A percentile compares a stretch with the other conserved stretches of the same genome.
Conservation (phyloP, 2,797 vertebrate species). For the Myoxocephalus aenaeus region DNA sequence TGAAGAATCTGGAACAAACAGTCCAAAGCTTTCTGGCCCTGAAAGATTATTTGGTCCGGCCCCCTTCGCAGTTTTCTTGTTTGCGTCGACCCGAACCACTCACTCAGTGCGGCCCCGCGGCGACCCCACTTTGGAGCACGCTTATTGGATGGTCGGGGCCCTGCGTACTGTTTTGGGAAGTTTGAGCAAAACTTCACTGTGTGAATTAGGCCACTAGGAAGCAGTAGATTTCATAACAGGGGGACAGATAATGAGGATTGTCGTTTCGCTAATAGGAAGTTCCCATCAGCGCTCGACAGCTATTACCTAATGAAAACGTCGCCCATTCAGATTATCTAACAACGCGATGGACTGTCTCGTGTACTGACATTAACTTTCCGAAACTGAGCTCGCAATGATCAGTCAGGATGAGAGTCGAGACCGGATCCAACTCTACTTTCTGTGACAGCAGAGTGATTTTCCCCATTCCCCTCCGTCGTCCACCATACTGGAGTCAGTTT, state of each 20-base stretch:
- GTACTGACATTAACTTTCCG: background rate
- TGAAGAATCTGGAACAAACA: constrained; percentile 67
- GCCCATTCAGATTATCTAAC: constrained; percentile 20
- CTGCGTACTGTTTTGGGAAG: constrained; percentile 19
- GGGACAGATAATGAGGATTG: constrained; percentile 39
- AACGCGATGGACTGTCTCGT: constrained; percentile 4
- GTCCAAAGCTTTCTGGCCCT: constrained; percentile 44
- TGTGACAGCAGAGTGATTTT: background rate
- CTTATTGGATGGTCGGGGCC: constrained; percentile 14
- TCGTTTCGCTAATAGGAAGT: constrained; percentile 35
- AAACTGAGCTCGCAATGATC: background rate
- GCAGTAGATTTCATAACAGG: constrained; percentile 45
- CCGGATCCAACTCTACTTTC: background rate
- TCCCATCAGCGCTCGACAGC: constrained; percentile 34
- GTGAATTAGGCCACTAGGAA: constrained; percentile 42
- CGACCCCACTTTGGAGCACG: constrained; percentile 47
- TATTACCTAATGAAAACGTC: constrained; percentile 43
- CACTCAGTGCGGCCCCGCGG: constrained; percentile 17
- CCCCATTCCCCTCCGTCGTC: background rate
- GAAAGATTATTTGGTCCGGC: constrained; percentile 58
- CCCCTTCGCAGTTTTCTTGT: constrained; percentile 32
- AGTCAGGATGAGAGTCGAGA: constrained; percentile 1
- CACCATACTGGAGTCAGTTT: background rate
- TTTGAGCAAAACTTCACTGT: constrained; percentile 18
- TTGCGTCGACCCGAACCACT: constrained; percentile 9